These are phyloP conservation scores for Meghimatium bilineatum DNA, from an alignment of 2,888 invertebrate species.

Conservation along the genomic window DNA sequence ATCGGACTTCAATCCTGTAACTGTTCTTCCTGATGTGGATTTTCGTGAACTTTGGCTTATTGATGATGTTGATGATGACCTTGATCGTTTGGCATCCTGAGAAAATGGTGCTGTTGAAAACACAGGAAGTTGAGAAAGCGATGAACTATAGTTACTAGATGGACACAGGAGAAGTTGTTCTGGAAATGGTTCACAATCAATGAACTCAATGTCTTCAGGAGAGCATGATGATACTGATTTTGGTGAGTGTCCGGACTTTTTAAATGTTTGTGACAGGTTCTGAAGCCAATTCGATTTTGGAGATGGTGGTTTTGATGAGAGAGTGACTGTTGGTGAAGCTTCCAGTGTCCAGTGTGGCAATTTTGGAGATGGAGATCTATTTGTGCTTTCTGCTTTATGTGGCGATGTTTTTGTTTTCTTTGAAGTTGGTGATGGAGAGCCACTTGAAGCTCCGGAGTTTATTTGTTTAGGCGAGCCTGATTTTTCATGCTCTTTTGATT, in stretches of 20 bases:
- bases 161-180: constrained; percentile 23
- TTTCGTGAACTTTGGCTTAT: constrained; percentile 9
- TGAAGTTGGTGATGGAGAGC: constrained; percentile 13
- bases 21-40: not conserved
- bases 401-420: not conserved
- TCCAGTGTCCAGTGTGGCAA: not conserved
- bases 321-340: not conserved
- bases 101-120: not conserved
- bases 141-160: constrained; percentile 23
- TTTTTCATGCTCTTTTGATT: constrained; percentile 11
- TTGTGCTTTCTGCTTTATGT: not conserved
- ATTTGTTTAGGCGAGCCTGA: not conserved
- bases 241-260: not conserved
- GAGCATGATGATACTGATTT: not conserved
- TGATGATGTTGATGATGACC: constrained; percentile 28
- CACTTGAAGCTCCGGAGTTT: not conserved
- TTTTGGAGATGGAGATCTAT: not conserved
- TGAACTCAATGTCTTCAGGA: constrained; percentile 34
- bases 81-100: constrained; percentile 19
- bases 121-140: constrained; percentile 36
- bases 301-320: not conserved
- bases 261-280: constrained; percentile 13
- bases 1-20: not conserved
- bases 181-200: constrained; percentile 26
- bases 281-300: constrained; percentile 13